Conservation (phyloP, 1,140 invertebrate genomes). For the Ditylenchus dipsaci region DNA sequence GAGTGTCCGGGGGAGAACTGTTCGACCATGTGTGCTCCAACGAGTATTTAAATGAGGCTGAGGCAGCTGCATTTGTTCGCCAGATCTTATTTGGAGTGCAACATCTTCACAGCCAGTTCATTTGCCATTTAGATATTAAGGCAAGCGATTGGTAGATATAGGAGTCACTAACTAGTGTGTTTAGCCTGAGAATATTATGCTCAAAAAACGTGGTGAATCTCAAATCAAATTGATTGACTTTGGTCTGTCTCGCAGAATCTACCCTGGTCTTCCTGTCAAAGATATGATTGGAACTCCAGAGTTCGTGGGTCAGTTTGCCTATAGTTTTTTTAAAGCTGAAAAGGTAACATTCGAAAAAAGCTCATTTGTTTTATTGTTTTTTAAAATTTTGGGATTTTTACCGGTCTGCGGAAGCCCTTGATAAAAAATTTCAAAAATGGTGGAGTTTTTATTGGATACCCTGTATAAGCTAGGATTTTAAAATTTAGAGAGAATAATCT, state of each 20-base stretch:
- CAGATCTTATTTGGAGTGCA: slow-evolving; percentile 63
- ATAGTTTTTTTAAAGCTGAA: slow-evolving; percentile 3
- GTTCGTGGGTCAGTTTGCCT: slow-evolving; percentile 62
- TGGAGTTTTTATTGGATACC: too few species aligned
- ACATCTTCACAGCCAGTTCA: slow-evolving; percentile 62
- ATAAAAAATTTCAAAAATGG: too few species aligned
- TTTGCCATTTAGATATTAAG: slow-evolving; percentile 65
- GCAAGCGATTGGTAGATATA: slow-evolving; percentile 5
- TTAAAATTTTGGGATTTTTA: too few species aligned
- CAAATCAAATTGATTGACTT: slow-evolving; percentile 68
- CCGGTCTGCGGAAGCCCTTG: too few species aligned
- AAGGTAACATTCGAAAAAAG: neutral
- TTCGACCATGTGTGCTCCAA: slow-evolving; percentile 65
- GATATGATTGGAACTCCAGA: slow-evolving; percentile 66
- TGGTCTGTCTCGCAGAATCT: slow-evolving; percentile 66
- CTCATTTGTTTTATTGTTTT: too few species aligned
- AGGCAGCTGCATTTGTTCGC: slow-evolving; percentile 63
- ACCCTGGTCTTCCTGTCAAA: slow-evolving; percentile 59
- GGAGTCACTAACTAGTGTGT: slow-evolving; percentile 12
- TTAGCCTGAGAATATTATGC: slow-evolving; percentile 65
- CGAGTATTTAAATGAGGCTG: slow-evolving; percentile 63
- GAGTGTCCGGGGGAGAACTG: slow-evolving; percentile 64
- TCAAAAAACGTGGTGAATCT: slow-evolving; percentile 60
- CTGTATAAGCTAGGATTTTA: too few species aligned
- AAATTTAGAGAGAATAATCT: too few species aligned